These are phyloP conservation scores for Drosophila tropicalis DNA, from an alignment of 1,140 invertebrate genomes.

Conservation along the genomic window DNA sequence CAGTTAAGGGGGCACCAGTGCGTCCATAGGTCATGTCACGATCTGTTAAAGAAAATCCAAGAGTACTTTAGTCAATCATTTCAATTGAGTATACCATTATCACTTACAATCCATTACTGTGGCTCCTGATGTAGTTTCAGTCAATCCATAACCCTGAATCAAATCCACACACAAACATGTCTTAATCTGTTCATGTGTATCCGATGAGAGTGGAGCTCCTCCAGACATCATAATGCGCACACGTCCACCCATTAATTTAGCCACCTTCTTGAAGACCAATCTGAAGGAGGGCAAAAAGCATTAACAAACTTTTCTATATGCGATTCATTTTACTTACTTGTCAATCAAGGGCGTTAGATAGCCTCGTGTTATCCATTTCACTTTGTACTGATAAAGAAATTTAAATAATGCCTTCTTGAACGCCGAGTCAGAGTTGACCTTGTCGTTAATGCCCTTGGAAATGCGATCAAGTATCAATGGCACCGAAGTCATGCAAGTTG, in stretches of 20 bases:
- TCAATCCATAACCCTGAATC: constrained; percentile 98
- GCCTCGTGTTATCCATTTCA: constrained; percentile 91
- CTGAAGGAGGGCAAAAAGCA: constrained; percentile 28
- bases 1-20: constrained; percentile 94
- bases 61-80: too few relatives aligned
- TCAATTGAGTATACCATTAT: neutral
- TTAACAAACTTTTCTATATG: neutral
- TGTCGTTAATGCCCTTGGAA: constrained; percentile 97
- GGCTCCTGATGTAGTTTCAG: constrained; percentile 97
- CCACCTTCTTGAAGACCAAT: constrained; percentile 91
- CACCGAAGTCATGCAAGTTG: constrained; percentile 97
- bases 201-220: constrained; percentile 97
- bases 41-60: constrained; percentile 31
- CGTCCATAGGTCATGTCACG: constrained; percentile 86
- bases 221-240: constrained; percentile 94
- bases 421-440: constrained; percentile 90
- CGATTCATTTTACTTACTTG: constrained; percentile 78
- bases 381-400: constrained; percentile 96
- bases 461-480: constrained; percentile 97
- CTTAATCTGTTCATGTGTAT: constrained; percentile 97
- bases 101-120: constrained; percentile 93
- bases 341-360: constrained; percentile 93
- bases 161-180: constrained; percentile 95
- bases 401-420: constrained; percentile 93
- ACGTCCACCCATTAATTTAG: constrained; percentile 92